A percentile compares a stretch with the other conserved stretches of the same genome.
Evolutionary conservation across 1,140 invertebrate genomes (phyloP).

Genomic region (Trypoxylus dichotomus): DNA sequence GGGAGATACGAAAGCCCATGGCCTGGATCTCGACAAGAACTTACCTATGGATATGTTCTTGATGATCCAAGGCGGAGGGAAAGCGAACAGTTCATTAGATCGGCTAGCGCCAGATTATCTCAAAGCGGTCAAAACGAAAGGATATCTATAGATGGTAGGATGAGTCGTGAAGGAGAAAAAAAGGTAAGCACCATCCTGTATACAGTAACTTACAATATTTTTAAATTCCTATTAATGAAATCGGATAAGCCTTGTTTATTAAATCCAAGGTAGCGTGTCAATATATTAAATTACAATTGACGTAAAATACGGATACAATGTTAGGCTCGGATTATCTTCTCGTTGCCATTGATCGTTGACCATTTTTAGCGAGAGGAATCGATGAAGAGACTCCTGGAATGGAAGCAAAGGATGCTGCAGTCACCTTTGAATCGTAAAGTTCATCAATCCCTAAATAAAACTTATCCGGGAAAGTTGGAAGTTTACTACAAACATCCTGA

Average conservation of each 20-base stretch:
- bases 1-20: constrained; percentile 38
- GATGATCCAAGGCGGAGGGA: constrained; percentile 42
- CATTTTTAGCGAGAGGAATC: constrained; percentile 72
- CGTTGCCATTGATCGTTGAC: neutral
- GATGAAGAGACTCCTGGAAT: constrained; percentile 86
- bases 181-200: constrained; percentile 56
- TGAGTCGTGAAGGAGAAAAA: constrained; percentile 65
- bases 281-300: neutral
- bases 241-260: neutral
- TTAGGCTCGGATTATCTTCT: neutral
- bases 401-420: constrained; percentile 91
- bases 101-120: constrained; percentile 77
- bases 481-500: constrained; percentile 56
- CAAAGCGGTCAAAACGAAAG: constrained; percentile 51
- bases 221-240: neutral
- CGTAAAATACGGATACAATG: no score
- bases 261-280: neutral
- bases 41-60: constrained; percentile 40
- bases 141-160: constrained; percentile 41
- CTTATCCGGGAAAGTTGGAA: constrained; percentile 39
- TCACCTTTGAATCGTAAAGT: constrained; percentile 80
- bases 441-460: constrained; percentile 55
- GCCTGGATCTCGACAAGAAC: constrained; percentile 42
- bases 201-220: neutral
- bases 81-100: constrained; percentile 67